Base-by-base conservation (phyloP, 1,140 invertebrate genomes). In the Nilaparvata lugens region DNA sequence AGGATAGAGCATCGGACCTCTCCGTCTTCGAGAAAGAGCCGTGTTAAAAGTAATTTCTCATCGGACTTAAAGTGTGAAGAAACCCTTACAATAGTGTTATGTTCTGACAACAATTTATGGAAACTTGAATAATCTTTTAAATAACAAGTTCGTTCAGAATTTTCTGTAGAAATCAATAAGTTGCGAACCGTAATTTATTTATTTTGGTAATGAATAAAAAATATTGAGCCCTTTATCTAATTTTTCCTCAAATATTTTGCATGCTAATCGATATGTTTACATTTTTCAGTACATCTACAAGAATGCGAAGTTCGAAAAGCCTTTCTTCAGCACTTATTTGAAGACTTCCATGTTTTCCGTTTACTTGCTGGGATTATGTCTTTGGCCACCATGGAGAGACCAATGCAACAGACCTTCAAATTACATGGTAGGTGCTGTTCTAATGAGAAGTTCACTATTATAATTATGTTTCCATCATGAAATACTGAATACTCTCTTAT, bases 321-420 rank as follows among this genome's bases (percentile, higher is more conserved):
- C 91, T 57, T 93, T 91, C 75, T 94, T 93, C 73, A 91, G 82
- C 65, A 92, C 91, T 6, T 95, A 92, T 72, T 74, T 92, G 35
- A 93, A 93, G 74, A 93, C 88, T 9, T 88, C 86, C 6, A 88
- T 95, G 87, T 93, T 94, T 70, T 83, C 84, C 1, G 72, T 93
- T 19, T 95, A 93, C 72, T 75, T 94, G 52, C 72, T 90, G 58
- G 89, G 91, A 21, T 85, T 93, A 65, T 79, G 89, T 54, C 83
- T 92, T 63, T 88, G 87, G 79, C 83, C 83, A 56, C 85, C 89
- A 19, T 95, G 90, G 91, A 78, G 87, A 70, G 82, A 88, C 56
- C 82, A 85, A 58, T 93, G 88, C 67, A 79, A 79, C 52, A 80
- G 81, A 64, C 79, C 83, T 61, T 72, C 79, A 51, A 81, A 81